These are phyloP conservation scores for Elymnias hypermnestra DNA, from an alignment of 1,140 invertebrate genomes.

Conservation along the genomic window DNA sequence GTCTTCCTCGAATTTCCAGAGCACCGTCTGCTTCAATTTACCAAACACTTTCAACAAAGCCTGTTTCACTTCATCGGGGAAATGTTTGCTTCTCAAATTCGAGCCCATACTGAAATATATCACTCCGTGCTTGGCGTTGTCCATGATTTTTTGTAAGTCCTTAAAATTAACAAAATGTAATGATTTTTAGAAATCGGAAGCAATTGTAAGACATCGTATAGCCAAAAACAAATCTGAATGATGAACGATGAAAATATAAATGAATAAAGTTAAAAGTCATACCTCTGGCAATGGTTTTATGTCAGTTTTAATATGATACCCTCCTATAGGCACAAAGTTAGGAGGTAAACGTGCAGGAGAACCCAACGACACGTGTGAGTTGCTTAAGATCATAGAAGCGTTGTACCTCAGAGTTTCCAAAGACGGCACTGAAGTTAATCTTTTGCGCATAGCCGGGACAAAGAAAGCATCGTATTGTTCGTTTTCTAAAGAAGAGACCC, in stretches of 20 bases:
- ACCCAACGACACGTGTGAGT: constrained; percentile 23
- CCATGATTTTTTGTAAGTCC: constrained; percentile 22
- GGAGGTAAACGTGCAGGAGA: constrained; percentile 10
- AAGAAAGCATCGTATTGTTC: constrained; percentile 15
- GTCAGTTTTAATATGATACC: constrained; percentile 18
- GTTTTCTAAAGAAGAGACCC: constrained; percentile 6
- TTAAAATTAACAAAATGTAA: constrained; percentile 12
- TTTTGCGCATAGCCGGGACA: constrained; percentile 13
- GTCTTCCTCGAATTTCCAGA: constrained; percentile 76
- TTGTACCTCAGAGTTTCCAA: constrained; percentile 17
- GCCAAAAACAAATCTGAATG: not conserved
- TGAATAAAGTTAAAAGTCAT: not conserved
- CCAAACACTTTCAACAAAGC: constrained; percentile 65
- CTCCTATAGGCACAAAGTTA: constrained; percentile 23
- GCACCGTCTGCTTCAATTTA: constrained; percentile 59
- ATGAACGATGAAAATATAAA: too few relatives aligned
- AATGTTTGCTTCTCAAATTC: constrained; percentile 65
- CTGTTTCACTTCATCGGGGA: constrained; percentile 22
- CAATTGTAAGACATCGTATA: not conserved
- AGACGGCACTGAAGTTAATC: constrained; percentile 1
- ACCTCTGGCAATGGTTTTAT: constrained; percentile 22
- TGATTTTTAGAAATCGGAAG: not conserved
- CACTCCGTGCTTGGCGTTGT: constrained; percentile 34
- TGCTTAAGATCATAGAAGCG: constrained; percentile 22
- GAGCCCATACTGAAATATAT: constrained; percentile 80